Conservation (phyloP, 2,113 vertebrate species). For the Morone chrysops region DNA sequence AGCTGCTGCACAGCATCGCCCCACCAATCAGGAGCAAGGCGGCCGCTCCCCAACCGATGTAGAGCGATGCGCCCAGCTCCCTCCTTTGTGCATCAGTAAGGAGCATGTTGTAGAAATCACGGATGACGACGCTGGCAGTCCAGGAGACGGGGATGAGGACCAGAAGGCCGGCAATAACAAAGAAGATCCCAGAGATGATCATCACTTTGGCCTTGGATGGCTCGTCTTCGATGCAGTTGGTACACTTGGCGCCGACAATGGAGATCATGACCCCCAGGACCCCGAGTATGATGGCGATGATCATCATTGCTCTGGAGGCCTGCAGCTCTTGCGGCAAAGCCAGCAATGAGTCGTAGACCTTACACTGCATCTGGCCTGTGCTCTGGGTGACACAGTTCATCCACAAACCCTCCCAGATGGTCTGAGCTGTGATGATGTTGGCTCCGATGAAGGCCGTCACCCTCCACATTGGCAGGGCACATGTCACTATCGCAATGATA, state of each 20-base stretch:
- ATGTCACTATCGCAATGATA: constrained; percentile 79
- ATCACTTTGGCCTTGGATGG: constrained; percentile 82
- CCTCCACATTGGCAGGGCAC: constrained; percentile 86
- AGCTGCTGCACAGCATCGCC: constrained; percentile 83
- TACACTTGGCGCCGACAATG: constrained; percentile 85
- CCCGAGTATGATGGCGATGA: constrained; percentile 82
- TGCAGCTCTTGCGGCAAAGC: constrained; percentile 82
- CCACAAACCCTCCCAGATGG: constrained; percentile 85
- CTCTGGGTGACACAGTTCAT: constrained; percentile 87
- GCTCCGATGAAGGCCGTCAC: constrained; percentile 83
- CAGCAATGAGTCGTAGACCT: constrained; percentile 86
- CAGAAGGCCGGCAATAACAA: constrained; percentile 79
- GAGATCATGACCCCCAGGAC: constrained; percentile 82
- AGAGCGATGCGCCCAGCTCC: constrained; percentile 83
- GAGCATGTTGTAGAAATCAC: constrained; percentile 82
- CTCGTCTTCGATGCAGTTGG: constrained; percentile 86
- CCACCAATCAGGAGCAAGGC: constrained; percentile 82
- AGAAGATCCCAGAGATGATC: constrained; percentile 83
- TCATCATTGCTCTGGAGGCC: constrained; percentile 83
- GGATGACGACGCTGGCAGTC: constrained; percentile 73
- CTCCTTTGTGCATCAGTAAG: constrained; percentile 59
- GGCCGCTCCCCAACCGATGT: constrained; percentile 82
- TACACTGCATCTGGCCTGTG: constrained; percentile 88
- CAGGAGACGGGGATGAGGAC: constrained; percentile 84
- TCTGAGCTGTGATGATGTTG: constrained; percentile 85